phyloP scores from a whole-genome alignment of 1,140 invertebrate genomes.

The Sipha flava region DNA sequence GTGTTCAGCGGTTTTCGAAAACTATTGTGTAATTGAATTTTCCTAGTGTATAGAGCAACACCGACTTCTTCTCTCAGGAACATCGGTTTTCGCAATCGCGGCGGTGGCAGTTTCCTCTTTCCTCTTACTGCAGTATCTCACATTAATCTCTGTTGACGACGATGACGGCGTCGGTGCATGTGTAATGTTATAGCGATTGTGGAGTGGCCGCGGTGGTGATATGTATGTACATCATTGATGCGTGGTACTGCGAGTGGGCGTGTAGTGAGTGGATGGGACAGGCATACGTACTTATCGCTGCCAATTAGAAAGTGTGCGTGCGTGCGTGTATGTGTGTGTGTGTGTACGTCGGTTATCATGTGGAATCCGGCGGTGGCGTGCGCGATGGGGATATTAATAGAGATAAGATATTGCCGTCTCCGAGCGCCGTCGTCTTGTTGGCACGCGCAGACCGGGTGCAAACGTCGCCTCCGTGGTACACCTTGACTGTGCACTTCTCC shows the following conservation, averaged over 20 bases:
- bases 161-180: background rate
- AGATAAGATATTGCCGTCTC: background rate
- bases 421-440: background rate
- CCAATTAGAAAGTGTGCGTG: background rate
- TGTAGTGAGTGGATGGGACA: background rate
- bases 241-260: background rate
- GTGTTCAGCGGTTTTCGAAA: background rate
- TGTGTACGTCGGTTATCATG: background rate
- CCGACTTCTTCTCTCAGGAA: too few relatives aligned
- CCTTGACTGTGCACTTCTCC: background rate
- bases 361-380: background rate
- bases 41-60: background rate
- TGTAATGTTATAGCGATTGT: background rate
- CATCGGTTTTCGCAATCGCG: too few relatives aligned
- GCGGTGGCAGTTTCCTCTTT: too few relatives aligned
- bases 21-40: conserved; percentile 9
- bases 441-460: background rate
- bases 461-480: background rate
- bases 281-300: background rate
- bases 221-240: too few relatives aligned
- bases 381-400: conserved; percentile 1
- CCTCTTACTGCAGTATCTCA: too few relatives aligned
- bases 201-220: background rate
- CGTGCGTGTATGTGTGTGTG: background rate
- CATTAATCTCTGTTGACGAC: background rate